Evolutionary conservation across 2,797 vertebrate genomes (phyloP), one percentile per base, ranked within the genome.

Genomic region (Poecilia gillii): DNA sequence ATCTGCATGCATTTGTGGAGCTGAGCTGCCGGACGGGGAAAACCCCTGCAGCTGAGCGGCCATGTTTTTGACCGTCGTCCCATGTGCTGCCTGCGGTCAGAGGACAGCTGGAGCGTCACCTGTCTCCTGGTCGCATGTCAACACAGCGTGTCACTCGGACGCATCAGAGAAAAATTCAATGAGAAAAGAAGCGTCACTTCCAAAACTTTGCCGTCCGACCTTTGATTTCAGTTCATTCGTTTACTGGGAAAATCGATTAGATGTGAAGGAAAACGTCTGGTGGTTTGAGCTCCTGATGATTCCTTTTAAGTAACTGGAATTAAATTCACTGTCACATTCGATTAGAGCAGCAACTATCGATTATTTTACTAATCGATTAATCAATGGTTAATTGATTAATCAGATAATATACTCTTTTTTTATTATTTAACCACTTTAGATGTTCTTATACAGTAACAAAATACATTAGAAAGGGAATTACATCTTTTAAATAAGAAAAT

Each of bases 61-160:
- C 77, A 62, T 81, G 81, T 85, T 82, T 81, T 76, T 78, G 89
- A 73, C 83, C 73, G 84, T 90, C 73, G 84, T 90, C 85, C 64
- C 90, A 86, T 91, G 92, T 92, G 92, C 90, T 87, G 87, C 81
- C 80, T 89, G 84, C 79, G 75, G 87, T 87, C 76, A 81, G 81
- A 79, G 73, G 92, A 92, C 94, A 95, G 92, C 92, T 95, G 95
- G 82, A 78, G 78, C 81, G 8, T 94, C 94, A 94, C 92, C 93
- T 95, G 94, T 93, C 89, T 55, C 78, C 16, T 70, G 33, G 85
- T 93, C 92, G 89, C 90, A 91, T 90, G 87, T 66, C 47, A 84
- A 85, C 81, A 46, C 39, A 31, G 73, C 80, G 64, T 77, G 90
- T 87, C 86, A 74, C 77, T 13, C 16, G 13, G 75, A 77, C 25